A percentile compares a stretch with the other conserved stretches of the same genome.
These are phyloP conservation scores for Hycleus phaleratus DNA, from an alignment of 1,140 invertebrate genomes.

Conservation along the genomic window DNA sequence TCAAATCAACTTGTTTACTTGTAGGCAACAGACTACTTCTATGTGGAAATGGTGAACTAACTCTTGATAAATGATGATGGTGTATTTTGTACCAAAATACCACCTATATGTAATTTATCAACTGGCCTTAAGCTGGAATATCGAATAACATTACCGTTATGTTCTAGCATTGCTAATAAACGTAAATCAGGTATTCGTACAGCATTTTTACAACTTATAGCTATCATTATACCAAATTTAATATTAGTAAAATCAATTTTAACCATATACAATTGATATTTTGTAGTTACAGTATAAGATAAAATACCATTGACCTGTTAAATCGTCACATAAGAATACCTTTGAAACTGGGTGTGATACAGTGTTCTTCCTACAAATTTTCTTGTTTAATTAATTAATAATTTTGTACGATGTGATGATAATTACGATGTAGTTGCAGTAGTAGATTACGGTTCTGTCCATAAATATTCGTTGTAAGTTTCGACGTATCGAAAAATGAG, in stretches of 20 bases:
- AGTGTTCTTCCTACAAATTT: conserved; percentile 39
- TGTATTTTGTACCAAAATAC: conserved; percentile 54
- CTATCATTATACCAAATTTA: conserved; percentile 61
- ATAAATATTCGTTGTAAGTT: conserved; percentile 52
- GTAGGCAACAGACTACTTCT: conserved; percentile 57
- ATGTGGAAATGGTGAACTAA: conserved; percentile 54
- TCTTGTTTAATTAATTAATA: conserved; percentile 2
- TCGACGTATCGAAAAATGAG: conserved; percentile 28
- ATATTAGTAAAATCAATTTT: conserved; percentile 66
- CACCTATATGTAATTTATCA: conserved; percentile 77
- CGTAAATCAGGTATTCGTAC: conserved; percentile 66
- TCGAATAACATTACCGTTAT: conserved; percentile 67
- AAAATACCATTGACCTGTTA: conserved; percentile 75
- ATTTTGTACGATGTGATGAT: conserved; percentile 29
- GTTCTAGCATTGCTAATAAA: conserved; percentile 76
- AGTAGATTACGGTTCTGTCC: conserved; percentile 63
- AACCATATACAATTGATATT: conserved; percentile 62
- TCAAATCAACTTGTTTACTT: conserved; percentile 43
- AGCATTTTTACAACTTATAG: conserved; percentile 75
- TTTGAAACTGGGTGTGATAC: conserved; percentile 55
- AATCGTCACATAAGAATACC: conserved; percentile 73
- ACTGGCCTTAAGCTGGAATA: conserved; percentile 74
- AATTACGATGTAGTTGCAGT: conserved; percentile 28
- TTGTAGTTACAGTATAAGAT: conserved; percentile 66
- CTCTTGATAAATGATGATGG: conserved; percentile 48